phyloP scores from a whole-genome alignment of 2,113 vertebrate genomes.

The Thinocorus orbignyianus region DNA sequence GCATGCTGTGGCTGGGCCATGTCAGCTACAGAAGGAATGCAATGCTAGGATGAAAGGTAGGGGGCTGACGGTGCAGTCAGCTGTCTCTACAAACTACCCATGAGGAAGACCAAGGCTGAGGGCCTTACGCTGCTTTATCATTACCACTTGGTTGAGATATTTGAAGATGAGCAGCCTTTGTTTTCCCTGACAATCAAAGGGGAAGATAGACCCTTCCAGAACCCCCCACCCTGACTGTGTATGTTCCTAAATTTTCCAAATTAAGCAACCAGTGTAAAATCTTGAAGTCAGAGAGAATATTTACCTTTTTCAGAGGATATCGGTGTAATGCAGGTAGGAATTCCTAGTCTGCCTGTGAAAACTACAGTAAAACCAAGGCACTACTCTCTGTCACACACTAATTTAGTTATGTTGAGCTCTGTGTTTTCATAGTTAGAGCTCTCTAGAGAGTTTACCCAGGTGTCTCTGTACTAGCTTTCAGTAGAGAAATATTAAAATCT shows the following conservation, averaged over 20 bases:
- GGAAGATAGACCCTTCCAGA: not conserved
- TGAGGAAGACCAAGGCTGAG: accelerated
- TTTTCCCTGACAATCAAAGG: not conserved
- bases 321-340: not conserved
- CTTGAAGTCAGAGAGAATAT: not conserved
- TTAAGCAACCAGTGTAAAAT: not conserved
- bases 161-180: not conserved
- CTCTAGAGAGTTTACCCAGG: not conserved
- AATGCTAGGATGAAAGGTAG: not conserved
- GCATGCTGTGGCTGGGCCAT: no score
- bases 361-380: not conserved
- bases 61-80: not conserved
- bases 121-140: not conserved
- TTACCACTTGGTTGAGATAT: not conserved
- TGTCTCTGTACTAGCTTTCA: not conserved
- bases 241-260: not conserved
- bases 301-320: not conserved
- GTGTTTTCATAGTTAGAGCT: not conserved
- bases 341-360: not conserved
- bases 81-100: not conserved
- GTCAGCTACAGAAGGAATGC: accelerated
- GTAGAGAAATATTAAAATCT: not conserved
- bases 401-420: not conserved
- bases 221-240: accelerated
- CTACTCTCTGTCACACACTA: not conserved